Base-by-base conservation (phyloP, 2,113 vertebrate genomes). In the Nannospalax galili region DNA sequence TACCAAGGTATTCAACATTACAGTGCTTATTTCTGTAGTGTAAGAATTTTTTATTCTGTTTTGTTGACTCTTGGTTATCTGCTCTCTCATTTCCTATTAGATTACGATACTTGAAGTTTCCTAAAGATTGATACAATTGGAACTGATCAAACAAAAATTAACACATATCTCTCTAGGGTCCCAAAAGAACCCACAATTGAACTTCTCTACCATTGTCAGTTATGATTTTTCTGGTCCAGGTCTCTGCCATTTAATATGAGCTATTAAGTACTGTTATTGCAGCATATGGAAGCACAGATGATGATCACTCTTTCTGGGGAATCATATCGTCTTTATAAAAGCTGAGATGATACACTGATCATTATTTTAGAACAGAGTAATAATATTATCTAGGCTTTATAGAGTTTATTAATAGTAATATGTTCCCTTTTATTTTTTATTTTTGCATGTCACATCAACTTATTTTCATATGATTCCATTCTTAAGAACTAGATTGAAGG, bases 161-260 rank as follows among this genome's bases (percentile, higher is more conserved):
- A 95, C 73, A 96, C 97, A 96, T 93, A 84, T 42, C 65, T 70
- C 28, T 56, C 35, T 56, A 95, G 45, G n/a, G 1, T 64, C 86
- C 3, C 26, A 40, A 7, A 37, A 24, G 92, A 95, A 86, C 5
- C 35, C 58, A 5, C 35, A 86, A 79, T 0, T 84, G 37, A 97
- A 93, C 65, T 92, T 95, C 84, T 95, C 58, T 81, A 5, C 8
- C 11, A 8, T 4, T 17, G 7, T 45, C 72, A 72, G 94, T 19
- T n/a, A 42, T 30, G 96, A 58, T 7, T 94, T 75, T 22, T 64
- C 5, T 58, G 7, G 26, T 69, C 93, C 93, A 80, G 12, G 90
- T 62, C 80, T 88, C 89, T 92, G 64, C 6, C 86, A 58, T 60
- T 95, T 90, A 91, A 73, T 9, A 79, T 14, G 90, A 92, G 93